Conservation (phyloP, 2,113 vertebrate genomes). For the Epinephelus fuscoguttatus region DNA sequence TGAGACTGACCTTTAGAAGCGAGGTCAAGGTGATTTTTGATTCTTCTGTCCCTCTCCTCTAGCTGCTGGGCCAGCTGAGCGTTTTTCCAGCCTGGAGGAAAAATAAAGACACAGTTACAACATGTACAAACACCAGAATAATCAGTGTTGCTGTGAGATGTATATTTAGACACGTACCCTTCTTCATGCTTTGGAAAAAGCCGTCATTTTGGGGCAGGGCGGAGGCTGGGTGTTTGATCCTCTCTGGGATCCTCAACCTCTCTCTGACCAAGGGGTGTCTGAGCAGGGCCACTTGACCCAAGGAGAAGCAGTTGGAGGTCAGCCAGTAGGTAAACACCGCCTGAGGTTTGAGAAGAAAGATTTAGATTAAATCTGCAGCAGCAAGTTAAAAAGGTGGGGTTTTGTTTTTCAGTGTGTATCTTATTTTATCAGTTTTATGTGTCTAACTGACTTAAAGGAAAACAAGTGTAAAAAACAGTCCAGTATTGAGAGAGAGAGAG, state of each 20-base stretch:
- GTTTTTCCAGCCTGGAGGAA: conserved; percentile 88
- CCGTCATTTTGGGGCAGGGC: conserved; percentile 80
- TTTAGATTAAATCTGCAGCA: neutral
- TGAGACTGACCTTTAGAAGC: conserved; percentile 86
- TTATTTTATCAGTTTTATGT: no score
- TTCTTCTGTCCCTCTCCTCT: conserved; percentile 85
- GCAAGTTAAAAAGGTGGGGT: no score
- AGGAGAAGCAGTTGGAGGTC: conserved; percentile 90
- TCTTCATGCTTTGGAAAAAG: conserved; percentile 85
- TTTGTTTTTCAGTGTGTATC: no score
- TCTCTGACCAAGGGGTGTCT: conserved; percentile 83
- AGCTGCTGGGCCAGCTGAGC: conserved; percentile 86
- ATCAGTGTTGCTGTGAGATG: neutral
- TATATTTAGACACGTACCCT: conserved; percentile 71
- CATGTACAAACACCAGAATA: neutral
- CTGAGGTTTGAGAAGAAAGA: conserved; percentile 66
- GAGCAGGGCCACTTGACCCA: conserved; percentile 89
- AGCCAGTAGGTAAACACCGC: conserved; percentile 94
- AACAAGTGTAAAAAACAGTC: no score
- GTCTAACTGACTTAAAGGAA: no score
- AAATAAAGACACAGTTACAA: conserved; percentile 14
- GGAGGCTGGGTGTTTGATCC: conserved; percentile 77
- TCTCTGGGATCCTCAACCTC: conserved; percentile 85
- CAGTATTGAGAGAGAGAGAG: no score
- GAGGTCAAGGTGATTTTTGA: conserved; percentile 88